Conservation (phyloP, 2,113 vertebrate species). For the Arizona elegans region DNA sequence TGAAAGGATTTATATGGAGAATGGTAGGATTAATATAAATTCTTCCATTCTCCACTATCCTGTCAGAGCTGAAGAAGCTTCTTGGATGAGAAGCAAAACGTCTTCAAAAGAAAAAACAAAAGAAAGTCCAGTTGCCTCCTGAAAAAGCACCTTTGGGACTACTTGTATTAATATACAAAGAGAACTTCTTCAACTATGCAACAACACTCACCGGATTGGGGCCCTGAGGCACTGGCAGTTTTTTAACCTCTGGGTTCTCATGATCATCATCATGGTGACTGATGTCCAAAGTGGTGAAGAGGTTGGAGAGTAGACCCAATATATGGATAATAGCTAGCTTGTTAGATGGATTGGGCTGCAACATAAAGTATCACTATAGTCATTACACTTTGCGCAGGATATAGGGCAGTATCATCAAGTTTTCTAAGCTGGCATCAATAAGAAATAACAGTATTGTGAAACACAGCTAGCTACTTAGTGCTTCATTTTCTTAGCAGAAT, state of each 20-base stretch:
- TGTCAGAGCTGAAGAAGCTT: too few relatives aligned
- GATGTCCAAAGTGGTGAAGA: conserved; percentile 96
- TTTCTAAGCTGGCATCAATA: neutral
- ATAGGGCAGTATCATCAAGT: neutral
- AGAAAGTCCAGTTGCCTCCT: too few relatives aligned
- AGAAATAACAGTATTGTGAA: neutral
- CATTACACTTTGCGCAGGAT: neutral
- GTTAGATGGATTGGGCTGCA: conserved; percentile 96
- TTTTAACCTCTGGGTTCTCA: conserved; percentile 85
- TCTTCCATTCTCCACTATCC: too few relatives aligned
- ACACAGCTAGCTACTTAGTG: neutral
- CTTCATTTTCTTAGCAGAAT: neutral
- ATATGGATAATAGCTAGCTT: conserved; percentile 98
- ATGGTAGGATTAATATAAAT: too few relatives aligned
- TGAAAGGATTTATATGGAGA: too few relatives aligned
- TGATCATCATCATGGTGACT: conserved; percentile 95
- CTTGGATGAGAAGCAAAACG: too few relatives aligned
- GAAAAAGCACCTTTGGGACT: neutral
- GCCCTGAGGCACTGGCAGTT: conserved; percentile 84
- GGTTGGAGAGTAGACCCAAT: conserved; percentile 93
- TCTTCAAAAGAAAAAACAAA: too few relatives aligned
- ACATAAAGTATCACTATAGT: conserved; percentile 44
- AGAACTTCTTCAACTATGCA: neutral
- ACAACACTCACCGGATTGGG: conserved; percentile 89
- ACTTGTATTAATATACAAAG: neutral